phyloP scores from a whole-genome alignment of 2,113 vertebrate species.

The Oncorhynchus keta region DNA sequence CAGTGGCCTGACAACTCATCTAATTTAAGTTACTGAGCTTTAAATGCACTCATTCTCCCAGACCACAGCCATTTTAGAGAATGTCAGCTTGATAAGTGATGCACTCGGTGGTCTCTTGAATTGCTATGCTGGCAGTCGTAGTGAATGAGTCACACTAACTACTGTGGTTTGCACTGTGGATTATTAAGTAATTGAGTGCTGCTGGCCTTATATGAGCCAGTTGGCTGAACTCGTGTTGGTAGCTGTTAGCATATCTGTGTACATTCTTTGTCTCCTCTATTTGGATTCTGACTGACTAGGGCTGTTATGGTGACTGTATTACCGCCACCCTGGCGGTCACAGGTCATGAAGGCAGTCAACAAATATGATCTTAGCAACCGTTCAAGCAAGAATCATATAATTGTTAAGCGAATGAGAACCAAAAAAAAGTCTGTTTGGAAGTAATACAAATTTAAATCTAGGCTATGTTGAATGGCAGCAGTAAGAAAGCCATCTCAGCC shows the following conservation, averaged over 20 bases:
- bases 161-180: background rate
- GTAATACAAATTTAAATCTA: too few relatives aligned
- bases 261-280: too few relatives aligned
- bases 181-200: background rate
- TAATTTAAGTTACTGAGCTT: background rate
- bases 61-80: background rate
- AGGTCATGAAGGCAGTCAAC: too few relatives aligned
- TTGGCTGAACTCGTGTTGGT: background rate
- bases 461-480: slow-evolving; percentile 52
- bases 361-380: too few relatives aligned
- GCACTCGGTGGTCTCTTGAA: background rate
- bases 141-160: background rate
- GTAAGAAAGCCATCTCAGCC: slow-evolving; percentile 91
- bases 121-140: background rate
- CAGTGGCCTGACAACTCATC: background rate
- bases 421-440: too few relatives aligned
- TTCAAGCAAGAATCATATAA: too few relatives aligned
- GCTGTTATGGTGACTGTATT: too few relatives aligned
- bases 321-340: too few relatives aligned
- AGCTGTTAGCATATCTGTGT: too few relatives aligned
- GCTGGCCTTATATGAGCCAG: background rate
- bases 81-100: background rate
- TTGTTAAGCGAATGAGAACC: too few relatives aligned
- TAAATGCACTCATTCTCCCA: background rate
- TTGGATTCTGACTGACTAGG: too few relatives aligned